Conservation (phyloP, 1,140 invertebrate species). For the Papilio polytes region DNA sequence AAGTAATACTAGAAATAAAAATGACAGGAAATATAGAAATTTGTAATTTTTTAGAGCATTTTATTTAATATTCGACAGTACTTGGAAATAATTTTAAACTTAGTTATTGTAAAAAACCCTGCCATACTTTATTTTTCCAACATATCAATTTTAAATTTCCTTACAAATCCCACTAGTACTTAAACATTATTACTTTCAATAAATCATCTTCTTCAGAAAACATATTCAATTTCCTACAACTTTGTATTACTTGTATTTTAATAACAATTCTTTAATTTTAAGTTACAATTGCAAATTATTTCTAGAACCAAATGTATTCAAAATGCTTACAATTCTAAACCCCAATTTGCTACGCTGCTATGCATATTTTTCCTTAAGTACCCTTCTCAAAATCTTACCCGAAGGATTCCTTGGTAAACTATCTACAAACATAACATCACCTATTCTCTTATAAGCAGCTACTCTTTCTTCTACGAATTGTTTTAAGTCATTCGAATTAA, state of each 20-base stretch:
- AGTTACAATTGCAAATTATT: no score
- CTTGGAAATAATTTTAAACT: neutral
- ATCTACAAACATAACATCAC: conserved; percentile 83
- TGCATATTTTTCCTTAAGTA: conserved; percentile 75
- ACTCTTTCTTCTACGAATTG: conserved; percentile 74
- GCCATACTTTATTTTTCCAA: neutral
- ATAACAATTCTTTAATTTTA: no score
- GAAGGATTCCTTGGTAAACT: conserved; percentile 87
- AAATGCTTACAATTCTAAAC: no score
- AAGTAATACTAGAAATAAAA: no score
- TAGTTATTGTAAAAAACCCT: neutral
- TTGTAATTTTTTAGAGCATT: no score
- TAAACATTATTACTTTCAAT: neutral
- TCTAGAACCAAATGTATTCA: no score
- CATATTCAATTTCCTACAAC: neutral
- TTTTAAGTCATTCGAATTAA: conserved; percentile 67
- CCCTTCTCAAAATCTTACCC: conserved; percentile 87
- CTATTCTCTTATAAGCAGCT: conserved; percentile 75
- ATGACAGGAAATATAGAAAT: no score
- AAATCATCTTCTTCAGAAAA: neutral
- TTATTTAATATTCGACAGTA: no score
- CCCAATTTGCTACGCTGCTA: neutral
- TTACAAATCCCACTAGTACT: neutral
- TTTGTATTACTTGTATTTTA: neutral
- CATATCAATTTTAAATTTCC: neutral